A percentile compares a stretch with the other conserved stretches of the same genome.
phyloP scores from a whole-genome alignment of 2,113 vertebrate genomes.

The Dicentrarchus labrax region DNA sequence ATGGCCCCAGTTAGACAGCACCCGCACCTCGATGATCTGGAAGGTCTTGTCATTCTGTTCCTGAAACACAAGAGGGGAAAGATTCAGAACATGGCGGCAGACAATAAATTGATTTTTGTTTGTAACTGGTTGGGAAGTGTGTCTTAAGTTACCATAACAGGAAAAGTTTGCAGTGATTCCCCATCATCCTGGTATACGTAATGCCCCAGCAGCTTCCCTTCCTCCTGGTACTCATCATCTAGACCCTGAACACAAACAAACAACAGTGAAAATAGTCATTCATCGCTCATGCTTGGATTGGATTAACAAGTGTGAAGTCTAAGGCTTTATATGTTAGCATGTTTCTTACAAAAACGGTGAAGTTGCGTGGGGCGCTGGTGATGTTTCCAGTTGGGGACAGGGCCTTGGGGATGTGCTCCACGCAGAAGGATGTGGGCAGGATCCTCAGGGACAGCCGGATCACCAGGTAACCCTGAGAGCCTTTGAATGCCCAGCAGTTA shows the following conservation, averaged over 20 bases:
- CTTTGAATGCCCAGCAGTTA: constrained; percentile 98
- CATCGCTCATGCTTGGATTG: background rate
- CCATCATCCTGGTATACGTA: constrained; percentile 91
- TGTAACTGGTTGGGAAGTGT: background rate
- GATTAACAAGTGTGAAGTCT: background rate
- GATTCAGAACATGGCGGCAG: background rate
- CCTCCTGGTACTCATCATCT: constrained; percentile 92
- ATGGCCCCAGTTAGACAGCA: constrained; percentile 96
- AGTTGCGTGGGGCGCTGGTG: constrained; percentile 92
- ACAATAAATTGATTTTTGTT: background rate
- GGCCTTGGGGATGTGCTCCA: constrained; percentile 95
- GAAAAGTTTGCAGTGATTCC: constrained; percentile 92
- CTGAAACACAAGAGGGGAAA: constrained; percentile 73
- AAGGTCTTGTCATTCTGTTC: constrained; percentile 85
- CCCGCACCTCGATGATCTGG: constrained; percentile 93
- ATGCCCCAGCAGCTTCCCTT: constrained; percentile 89
- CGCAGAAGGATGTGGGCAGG: constrained; percentile 88
- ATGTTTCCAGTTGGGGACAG: constrained; percentile 93
- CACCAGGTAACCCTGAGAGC: constrained; percentile 94
- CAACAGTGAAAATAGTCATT: background rate
- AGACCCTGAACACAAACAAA: constrained; percentile 86
- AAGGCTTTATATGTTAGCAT: background rate
- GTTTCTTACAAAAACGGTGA: constrained; percentile 90
- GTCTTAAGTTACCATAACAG: constrained; percentile 82
- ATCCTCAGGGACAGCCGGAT: constrained; percentile 91